Evolutionary conservation across 1,140 invertebrate species (phyloP).

Genomic region (Lithobius niger): DNA sequence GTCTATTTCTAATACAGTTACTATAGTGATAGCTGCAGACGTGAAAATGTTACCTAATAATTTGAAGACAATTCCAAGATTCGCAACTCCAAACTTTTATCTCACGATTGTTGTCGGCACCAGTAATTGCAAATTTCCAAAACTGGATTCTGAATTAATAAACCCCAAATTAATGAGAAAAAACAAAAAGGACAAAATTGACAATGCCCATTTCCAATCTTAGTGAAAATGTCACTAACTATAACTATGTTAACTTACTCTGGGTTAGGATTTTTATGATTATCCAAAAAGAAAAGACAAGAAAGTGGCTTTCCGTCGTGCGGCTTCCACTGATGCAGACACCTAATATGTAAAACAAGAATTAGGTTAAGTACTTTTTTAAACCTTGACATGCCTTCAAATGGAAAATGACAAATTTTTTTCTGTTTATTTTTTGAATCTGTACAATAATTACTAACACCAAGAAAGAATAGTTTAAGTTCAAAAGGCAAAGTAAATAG

Average conservation of each 20-base stretch:
- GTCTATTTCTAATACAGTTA: too few species aligned
- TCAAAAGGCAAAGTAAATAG: too few species aligned
- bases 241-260: slow-evolving; percentile 63
- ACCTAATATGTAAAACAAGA: slow-evolving; percentile 34
- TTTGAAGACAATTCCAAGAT: slow-evolving; percentile 81
- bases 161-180: not conserved
- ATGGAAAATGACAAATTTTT: not conserved
- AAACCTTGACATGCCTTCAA: not conserved
- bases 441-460: too few species aligned
- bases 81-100: slow-evolving; percentile 91
- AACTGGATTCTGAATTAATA: slow-evolving; percentile 53
- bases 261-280: slow-evolving; percentile 62
- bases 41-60: slow-evolving; percentile 60
- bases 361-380: not conserved
- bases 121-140: slow-evolving; percentile 89
- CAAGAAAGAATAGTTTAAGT: too few species aligned
- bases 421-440: too few species aligned
- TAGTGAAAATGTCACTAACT: slow-evolving; percentile 9
- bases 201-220: too few species aligned
- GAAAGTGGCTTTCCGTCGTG: slow-evolving; percentile 71
- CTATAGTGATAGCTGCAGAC: too few species aligned
- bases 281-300: slow-evolving; percentile 80
- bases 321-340: slow-evolving; percentile 80
- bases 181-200: slow-evolving; percentile 4
- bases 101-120: slow-evolving; percentile 74